Evolutionary conservation across 2,888 invertebrate species (phyloP), one percentile per base, ranked within the genome.

Genomic region (Megastigmus dorsalis): DNA sequence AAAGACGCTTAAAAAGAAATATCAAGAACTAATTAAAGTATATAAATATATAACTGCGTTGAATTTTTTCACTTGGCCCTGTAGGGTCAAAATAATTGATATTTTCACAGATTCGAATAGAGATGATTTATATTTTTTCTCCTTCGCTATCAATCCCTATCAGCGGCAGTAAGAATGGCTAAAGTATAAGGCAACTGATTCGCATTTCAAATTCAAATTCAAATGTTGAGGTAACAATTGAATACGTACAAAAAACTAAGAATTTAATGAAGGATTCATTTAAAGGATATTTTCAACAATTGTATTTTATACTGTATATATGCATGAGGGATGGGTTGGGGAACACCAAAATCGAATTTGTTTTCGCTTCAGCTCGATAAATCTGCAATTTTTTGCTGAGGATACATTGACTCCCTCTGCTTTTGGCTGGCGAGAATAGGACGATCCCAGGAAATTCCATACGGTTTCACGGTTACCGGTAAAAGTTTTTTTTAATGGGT

Each of bases 361-460:
- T 80, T 80, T 79, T 79, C 77, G 72, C 80, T 80, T 80, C 77
- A 80, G 80, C 76, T 74, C 63, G 28, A 65, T 77, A 67, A 72
- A 13, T 30, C 38, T 20, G 28, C n/a, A 15, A 41, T 15, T 10
- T 23, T 71, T 52, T 36, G 54, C 63, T 73, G 70, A 15, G 65
- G 45, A 59, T n/a, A 36, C 20, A 26, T 52, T 26, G 45, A 48
- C 38, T 74, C 63, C 54, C 28, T 77, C 48, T 15, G 33, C 43
- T 38, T 68, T 68, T 48, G 59, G 59, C 33, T 18, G n/a, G 59
- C 28, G 26, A 70, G 43, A 15, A 13, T 60, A 36, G 10, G 36
- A 20, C 33, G 13, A 59, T 54, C 48, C 48, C 33, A 63, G 67
- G 36, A 43, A 54, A 52, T 57, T 20, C 38, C 18, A 15, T 36